These are phyloP conservation scores for Spermophilus dauricus DNA, from an alignment of 2,113 vertebrate genomes.

Conservation along the genomic window DNA sequence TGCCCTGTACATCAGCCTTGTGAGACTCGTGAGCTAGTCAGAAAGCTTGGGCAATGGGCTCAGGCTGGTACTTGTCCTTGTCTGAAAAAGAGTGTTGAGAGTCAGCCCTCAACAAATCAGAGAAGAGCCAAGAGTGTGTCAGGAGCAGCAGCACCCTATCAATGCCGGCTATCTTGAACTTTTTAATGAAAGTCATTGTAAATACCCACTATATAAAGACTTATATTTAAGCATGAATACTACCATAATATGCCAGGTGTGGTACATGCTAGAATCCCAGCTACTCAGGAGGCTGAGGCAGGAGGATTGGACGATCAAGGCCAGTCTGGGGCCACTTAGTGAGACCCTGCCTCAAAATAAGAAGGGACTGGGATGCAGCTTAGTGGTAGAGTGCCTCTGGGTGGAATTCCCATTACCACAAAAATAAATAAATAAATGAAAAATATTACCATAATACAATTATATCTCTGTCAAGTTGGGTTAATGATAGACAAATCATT, in stretches of 20 bases:
- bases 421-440: too few relatives aligned
- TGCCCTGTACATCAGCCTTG: neutral
- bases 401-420: too few relatives aligned
- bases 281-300: too few relatives aligned
- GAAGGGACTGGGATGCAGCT: too few relatives aligned
- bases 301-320: too few relatives aligned
- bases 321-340: too few relatives aligned
- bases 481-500: neutral
- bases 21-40: neutral
- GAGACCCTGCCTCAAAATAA: too few relatives aligned
- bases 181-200: neutral
- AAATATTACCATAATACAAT: neutral
- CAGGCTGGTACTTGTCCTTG: neutral
- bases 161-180: neutral
- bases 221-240: neutral
- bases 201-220: neutral
- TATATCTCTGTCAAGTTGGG: neutral
- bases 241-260: too few relatives aligned
- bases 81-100: neutral
- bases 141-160: rapidly evolving
- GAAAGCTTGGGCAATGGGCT: neutral
- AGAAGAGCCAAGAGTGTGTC: neutral
- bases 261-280: too few relatives aligned
- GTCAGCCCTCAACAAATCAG: neutral
- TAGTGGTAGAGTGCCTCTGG: too few relatives aligned